These are phyloP conservation scores for Drosophila robusta DNA, from an alignment of 2,888 invertebrate genomes.

Conservation along the genomic window DNA sequence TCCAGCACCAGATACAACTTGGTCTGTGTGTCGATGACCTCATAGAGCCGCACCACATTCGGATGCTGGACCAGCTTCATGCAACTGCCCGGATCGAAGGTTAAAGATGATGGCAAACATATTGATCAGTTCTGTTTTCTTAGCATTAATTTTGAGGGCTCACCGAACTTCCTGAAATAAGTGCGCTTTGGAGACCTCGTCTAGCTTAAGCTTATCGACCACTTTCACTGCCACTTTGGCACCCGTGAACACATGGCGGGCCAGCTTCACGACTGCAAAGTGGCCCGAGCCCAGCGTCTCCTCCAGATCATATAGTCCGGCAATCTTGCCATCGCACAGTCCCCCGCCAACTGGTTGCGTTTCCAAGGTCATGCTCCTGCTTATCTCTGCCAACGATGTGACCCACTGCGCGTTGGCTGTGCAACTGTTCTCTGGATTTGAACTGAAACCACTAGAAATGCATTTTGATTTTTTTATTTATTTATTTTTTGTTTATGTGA, in stretches of 20 bases:
- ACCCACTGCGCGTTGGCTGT: constrained; percentile 25
- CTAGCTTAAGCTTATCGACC: constrained; percentile 99
- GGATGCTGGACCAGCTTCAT: constrained; percentile 99
- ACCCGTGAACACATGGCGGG: constrained; percentile 99
- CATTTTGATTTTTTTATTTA: constrained; percentile 15
- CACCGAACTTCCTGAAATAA: constrained; percentile 95
- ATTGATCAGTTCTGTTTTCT: constrained; percentile 1
- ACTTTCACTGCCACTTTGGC: constrained; percentile 99
- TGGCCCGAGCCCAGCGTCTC: constrained; percentile 99
- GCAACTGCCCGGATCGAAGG: constrained; percentile 87
- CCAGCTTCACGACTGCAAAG: constrained; percentile 99
- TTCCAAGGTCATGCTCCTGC: constrained; percentile 73
- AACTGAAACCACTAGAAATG: constrained; percentile 51
- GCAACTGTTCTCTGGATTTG: constrained; percentile 35
- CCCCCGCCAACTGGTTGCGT: constrained; percentile 74
- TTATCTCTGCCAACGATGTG: constrained; percentile 36
- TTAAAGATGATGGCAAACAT: neutral
- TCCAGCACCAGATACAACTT: constrained; percentile 98
- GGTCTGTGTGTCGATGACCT: constrained; percentile 99
- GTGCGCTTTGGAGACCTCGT: constrained; percentile 97
- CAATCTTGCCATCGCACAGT: constrained; percentile 91
- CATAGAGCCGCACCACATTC: constrained; percentile 98
- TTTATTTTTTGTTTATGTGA: neutral
- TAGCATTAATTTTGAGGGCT: constrained; percentile 32
- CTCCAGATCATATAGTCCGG: constrained; percentile 98